A percentile compares a stretch with the other conserved stretches of the same genome.
These are phyloP conservation scores for Petromus typicus DNA, from an alignment of 2,113 vertebrate genomes.

Conservation along the genomic window DNA sequence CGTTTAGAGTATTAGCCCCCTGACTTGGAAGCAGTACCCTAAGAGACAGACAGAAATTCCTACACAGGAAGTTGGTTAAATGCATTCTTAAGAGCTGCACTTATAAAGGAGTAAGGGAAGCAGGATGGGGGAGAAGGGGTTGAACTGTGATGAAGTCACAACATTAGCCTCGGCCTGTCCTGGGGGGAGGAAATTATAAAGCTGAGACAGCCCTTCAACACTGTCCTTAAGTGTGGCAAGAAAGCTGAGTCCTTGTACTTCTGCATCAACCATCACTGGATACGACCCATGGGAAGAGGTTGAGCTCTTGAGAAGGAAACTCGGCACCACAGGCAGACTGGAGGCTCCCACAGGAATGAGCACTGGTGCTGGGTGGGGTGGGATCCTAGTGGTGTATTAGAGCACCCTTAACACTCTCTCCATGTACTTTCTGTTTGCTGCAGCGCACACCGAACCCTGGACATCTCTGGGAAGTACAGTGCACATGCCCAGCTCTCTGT, in stretches of 20 bases:
- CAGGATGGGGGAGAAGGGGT: not conserved
- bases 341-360: not conserved
- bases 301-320: not conserved
- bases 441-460: no score
- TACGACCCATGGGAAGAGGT: not conserved
- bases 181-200: not conserved
- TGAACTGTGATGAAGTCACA: not conserved
- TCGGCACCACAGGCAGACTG: not conserved
- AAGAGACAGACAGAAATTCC: not conserved
- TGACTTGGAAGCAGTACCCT: not conserved
- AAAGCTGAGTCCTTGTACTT: not conserved
- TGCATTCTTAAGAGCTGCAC: not conserved
- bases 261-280: not conserved
- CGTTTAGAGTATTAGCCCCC: not conserved
- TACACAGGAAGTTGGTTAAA: not conserved
- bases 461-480: not conserved
- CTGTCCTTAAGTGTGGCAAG: not conserved
- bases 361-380: not conserved
- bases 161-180: not conserved
- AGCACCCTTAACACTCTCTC: not conserved
- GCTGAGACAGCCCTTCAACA: no score
- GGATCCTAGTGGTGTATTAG: not conserved
- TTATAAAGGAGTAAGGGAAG: not conserved
- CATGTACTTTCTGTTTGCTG: not conserved
- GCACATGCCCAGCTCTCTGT: not conserved